phyloP scores from a whole-genome alignment of 2,888 invertebrate genomes.

The Drosophila sordidula region DNA sequence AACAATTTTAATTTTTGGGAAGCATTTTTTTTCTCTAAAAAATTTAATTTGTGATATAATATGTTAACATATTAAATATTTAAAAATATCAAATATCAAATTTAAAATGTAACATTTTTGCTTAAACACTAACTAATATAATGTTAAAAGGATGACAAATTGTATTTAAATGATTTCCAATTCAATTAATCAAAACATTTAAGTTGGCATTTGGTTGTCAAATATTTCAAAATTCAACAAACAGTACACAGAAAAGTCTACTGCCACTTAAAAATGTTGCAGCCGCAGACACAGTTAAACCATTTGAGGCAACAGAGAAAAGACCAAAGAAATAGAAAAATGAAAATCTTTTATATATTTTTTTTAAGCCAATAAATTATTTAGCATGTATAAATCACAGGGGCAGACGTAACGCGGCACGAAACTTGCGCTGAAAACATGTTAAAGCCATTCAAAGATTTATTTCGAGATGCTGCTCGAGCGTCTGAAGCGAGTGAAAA shows the following conservation, averaged over 20 bases:
- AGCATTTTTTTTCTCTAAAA: no score
- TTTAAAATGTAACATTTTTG: no score
- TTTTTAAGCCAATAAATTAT: constrained; percentile 62
- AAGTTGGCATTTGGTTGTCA: no score
- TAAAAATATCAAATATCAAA: no score
- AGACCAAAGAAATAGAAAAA: constrained; percentile 12
- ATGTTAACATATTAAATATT: no score
- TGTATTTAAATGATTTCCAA: no score
- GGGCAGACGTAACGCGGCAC: constrained; percentile 41
- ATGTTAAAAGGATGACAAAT: no score
- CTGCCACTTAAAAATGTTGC: constrained; percentile 37
- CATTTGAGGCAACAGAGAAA: constrained; percentile 30
- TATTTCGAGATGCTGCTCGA: constrained; percentile 66
- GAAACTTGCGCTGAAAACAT: constrained; percentile 67
- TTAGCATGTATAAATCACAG: constrained; percentile 72
- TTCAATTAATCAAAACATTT: no score
- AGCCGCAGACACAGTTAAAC: constrained; percentile 35
- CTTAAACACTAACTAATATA: no score
- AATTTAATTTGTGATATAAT: no score
- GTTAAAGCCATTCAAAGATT: constrained; percentile 75
- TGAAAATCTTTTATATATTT: constrained; percentile 19
- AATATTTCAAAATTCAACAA: neutral
- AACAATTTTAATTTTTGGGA: no score
- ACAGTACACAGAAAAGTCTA: neutral
- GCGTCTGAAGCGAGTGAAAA: constrained; percentile 57